Conservation (phyloP, 35 echinoderm and acorn worm genomes). For the Stichopus chloronotus region DNA sequence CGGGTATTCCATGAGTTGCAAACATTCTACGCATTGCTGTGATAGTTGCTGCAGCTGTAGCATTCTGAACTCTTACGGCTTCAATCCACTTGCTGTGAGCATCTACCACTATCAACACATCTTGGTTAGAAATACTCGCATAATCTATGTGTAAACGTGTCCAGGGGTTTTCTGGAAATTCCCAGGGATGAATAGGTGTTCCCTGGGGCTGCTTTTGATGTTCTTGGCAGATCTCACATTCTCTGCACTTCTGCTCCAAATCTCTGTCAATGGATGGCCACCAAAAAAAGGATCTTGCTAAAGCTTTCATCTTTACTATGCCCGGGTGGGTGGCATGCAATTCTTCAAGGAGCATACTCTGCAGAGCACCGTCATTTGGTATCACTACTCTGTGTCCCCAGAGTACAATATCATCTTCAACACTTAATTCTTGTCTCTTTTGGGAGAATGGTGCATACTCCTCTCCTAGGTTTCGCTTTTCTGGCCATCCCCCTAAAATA, state of each 20-base stretch:
- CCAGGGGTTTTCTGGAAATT: constrained; percentile 61
- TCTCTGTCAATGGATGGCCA: constrained; percentile 67
- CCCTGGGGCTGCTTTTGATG: constrained; percentile 39
- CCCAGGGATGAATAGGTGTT: constrained; percentile 51
- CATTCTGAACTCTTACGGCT: constrained; percentile 24
- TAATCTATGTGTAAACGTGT: constrained; percentile 59
- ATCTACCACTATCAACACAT: constrained; percentile 57
- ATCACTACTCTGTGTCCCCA: constrained; percentile 50
- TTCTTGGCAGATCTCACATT: constrained; percentile 59
- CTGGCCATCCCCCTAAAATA: constrained; percentile 50
- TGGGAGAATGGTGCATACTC: constrained; percentile 36
- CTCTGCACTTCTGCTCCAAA: constrained; percentile 40
- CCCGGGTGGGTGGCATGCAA: constrained; percentile 66
- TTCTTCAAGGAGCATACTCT: constrained; percentile 9
- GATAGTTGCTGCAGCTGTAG: constrained; percentile 57
- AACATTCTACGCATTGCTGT: constrained; percentile 55
- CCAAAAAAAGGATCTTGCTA: constrained; percentile 52
- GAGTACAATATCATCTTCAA: constrained; percentile 57
- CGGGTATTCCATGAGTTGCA: constrained; percentile 73
- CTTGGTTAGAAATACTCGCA: constrained; percentile 32
- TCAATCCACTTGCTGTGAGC: constrained; percentile 67
- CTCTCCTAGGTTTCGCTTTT: neutral
- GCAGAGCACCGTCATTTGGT: constrained; percentile 28
- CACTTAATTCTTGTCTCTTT: constrained; percentile 53
- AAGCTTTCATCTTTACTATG: constrained; percentile 62